Conservation (phyloP, 92 coral and sea anemone genomes). For the Hydrozoanthus gracilis region DNA sequence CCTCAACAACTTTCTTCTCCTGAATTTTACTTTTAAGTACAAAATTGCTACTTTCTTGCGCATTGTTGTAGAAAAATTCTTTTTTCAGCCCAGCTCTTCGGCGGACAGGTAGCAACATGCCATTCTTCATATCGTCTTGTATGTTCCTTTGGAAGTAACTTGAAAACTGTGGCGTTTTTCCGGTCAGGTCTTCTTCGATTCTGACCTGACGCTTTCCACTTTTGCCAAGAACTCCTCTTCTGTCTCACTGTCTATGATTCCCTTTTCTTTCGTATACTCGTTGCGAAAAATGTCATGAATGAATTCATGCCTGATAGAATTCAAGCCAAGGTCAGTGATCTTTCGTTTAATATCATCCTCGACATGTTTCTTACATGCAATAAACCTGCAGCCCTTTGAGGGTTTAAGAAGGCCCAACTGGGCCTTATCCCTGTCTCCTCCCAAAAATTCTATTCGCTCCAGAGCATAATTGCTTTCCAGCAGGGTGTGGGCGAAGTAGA, state of each 20-base stretch:
- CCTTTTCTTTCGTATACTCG: slow-evolving; percentile 49
- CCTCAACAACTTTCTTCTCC: slow-evolving; percentile 43
- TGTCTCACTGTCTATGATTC: slow-evolving; percentile 46
- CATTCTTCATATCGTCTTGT: slow-evolving; percentile 41
- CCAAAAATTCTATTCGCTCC: no score
- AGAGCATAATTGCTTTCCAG: no score
- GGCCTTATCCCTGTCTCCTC: no score
- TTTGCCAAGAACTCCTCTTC: slow-evolving; percentile 61
- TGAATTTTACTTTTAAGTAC: slow-evolving; percentile 18
- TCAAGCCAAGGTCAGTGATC: slow-evolving; percentile 49
- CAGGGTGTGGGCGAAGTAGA: no score
- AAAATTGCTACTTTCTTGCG: slow-evolving; percentile 46
- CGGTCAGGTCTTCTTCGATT: slow-evolving; percentile 24
- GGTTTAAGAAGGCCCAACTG: not conserved
- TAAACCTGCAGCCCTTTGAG: not conserved
- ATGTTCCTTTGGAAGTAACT: slow-evolving; percentile 41
- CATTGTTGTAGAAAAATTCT: slow-evolving; percentile 52
- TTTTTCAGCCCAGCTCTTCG: slow-evolving; percentile 46
- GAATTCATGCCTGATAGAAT: slow-evolving; percentile 36
- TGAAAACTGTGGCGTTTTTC: slow-evolving; percentile 8
- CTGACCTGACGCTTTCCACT: slow-evolving; percentile 31
- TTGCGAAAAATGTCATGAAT: slow-evolving; percentile 53
- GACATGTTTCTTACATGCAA: slow-evolving; percentile 65
- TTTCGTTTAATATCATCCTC: slow-evolving; percentile 58
- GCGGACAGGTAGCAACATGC: slow-evolving; percentile 44